A percentile compares a stretch with the other conserved stretches of the same genome.
phyloP scores from a whole-genome alignment of 2,797 vertebrate genomes.

The Catostomus latipinnis region DNA sequence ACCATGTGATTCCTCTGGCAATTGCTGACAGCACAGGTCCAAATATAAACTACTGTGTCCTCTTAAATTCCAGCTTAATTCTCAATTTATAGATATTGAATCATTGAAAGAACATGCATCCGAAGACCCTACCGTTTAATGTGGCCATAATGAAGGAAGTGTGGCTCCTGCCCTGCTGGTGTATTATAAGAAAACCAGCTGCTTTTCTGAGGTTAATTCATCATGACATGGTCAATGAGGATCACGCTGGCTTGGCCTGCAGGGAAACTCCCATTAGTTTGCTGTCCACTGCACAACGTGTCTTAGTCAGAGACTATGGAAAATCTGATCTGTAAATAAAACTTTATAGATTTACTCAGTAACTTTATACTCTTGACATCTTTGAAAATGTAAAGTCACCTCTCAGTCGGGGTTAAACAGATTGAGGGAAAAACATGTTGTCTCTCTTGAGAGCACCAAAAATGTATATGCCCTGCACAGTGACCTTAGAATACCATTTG shows the following conservation, averaged over 20 bases:
- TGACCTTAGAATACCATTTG: constrained; percentile 4
- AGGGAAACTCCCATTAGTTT: constrained; percentile 40
- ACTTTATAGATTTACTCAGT: background rate
- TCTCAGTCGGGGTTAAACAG: constrained; percentile 32
- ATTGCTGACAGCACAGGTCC: constrained; percentile 26
- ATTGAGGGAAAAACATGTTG: constrained; percentile 26
- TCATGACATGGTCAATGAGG: constrained; percentile 47
- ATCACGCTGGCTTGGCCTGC: constrained; percentile 40
- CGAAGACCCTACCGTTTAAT: background rate
- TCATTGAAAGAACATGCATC: constrained; percentile 18
- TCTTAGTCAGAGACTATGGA: constrained; percentile 36
- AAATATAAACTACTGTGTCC: constrained; percentile 16
- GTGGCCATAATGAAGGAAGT: background rate
- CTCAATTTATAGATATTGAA: constrained; percentile 38
- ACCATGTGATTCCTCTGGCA: constrained; percentile 12
- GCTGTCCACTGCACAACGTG: constrained; percentile 34
- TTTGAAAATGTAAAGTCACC: constrained; percentile 42
- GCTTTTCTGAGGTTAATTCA: constrained; percentile 46
- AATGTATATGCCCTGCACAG: background rate
- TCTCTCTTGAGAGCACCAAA: constrained; percentile 9
- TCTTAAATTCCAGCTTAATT: constrained; percentile 22
- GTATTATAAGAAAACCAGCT: constrained; percentile 36
- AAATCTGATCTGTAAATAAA: constrained; percentile 28
- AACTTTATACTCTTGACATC: background rate
- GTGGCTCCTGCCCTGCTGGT: constrained; percentile 23